Conservation (phyloP, 2,113 vertebrate genomes). For the Podilymbus podiceps region DNA sequence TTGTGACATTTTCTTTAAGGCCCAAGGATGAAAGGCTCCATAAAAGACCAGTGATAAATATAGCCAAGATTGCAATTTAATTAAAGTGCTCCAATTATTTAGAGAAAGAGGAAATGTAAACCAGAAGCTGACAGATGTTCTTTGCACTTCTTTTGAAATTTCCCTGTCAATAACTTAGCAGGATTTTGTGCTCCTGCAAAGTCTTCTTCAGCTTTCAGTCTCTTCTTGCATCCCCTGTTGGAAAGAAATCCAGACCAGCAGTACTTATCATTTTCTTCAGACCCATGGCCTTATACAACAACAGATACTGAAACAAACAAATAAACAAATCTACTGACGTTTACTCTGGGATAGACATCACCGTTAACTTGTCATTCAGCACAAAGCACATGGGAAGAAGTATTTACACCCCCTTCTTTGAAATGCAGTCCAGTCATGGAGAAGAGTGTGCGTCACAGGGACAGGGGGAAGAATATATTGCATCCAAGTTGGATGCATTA, state of each 20-base stretch:
- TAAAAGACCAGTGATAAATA: neutral
- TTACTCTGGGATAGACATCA: neutral
- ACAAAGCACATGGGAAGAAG: neutral
- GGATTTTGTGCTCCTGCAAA: neutral
- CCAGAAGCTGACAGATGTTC: neutral
- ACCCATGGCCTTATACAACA: neutral
- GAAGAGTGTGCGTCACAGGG: neutral
- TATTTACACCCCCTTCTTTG: neutral
- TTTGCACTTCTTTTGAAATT: neutral
- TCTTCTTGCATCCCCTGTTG: neutral
- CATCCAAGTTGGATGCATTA: neutral
- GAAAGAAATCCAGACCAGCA: neutral
- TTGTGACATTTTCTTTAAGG: neutral
- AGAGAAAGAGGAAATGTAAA: neutral
- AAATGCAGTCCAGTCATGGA: neutral
- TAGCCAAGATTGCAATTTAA: neutral
- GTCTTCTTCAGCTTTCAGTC: neutral
- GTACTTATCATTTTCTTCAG: neutral
- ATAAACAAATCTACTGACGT: neutral
- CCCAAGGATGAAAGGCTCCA: neutral
- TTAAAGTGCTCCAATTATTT: neutral
- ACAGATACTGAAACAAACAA: neutral
- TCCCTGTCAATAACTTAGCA: neutral
- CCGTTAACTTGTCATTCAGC: neutral
- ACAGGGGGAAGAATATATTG: neutral